A percentile compares a stretch with the other conserved stretches of the same genome.
phyloP scores from a whole-genome alignment of 35 echinoderm and acorn worm genomes.

The Apostichopus japonicus region DNA sequence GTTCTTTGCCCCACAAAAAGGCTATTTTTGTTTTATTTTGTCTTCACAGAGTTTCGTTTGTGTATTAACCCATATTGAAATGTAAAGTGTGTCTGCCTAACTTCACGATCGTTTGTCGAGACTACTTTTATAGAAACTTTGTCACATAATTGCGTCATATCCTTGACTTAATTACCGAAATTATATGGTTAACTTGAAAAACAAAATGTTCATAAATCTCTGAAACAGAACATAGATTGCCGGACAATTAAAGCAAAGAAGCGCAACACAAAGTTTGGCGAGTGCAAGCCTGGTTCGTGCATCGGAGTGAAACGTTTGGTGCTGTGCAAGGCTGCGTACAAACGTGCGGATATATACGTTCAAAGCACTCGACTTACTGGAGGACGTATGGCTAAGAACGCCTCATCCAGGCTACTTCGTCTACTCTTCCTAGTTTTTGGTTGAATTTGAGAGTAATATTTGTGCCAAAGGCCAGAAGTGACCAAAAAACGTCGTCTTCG shows the following conservation, averaged over 20 bases:
- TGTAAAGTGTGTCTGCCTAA: too few species aligned
- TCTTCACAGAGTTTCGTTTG: too few species aligned
- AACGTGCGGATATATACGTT: conserved; percentile 26
- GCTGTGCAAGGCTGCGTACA: neutral
- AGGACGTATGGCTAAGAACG: conserved; percentile 70
- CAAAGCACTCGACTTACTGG: conserved; percentile 39
- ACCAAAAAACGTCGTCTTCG: conserved; percentile 81
- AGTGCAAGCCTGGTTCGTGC: conserved; percentile 6
- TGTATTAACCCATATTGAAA: too few species aligned
- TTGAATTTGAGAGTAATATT: conserved; percentile 62
- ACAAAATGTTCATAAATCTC: too few species aligned
- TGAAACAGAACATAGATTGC: neutral
- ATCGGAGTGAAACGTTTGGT: neutral
- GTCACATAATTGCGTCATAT: too few species aligned
- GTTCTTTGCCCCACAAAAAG: too few species aligned
- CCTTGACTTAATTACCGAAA: too few species aligned
- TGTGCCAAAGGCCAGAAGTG: conserved; percentile 91
- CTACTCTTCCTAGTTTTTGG: conserved; percentile 36
- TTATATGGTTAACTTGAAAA: too few species aligned
- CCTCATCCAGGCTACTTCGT: conserved; percentile 94
- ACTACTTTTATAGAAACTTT: too few species aligned
- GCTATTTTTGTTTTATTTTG: too few species aligned
- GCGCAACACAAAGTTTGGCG: neutral
- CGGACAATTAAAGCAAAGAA: neutral
- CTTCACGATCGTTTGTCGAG: too few species aligned